Evolutionary conservation across 2,888 invertebrate genomes (phyloP), one percentile per base, ranked within the genome.

Genomic region (Ganaspis brasiliensis): DNA sequence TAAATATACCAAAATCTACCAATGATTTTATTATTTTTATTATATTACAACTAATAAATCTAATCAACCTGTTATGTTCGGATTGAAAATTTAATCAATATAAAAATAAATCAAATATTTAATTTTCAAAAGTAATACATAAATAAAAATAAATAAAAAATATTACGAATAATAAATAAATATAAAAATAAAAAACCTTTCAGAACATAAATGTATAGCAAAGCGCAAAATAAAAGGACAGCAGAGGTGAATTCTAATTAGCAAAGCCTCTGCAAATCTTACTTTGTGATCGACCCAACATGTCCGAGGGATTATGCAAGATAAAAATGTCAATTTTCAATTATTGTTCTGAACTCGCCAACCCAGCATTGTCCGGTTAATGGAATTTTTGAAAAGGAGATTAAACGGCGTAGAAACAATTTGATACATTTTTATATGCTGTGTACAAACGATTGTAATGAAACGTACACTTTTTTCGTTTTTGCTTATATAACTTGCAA

Each of bases 301-400:
- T 21, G 40, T 40, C 40, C 10, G 24, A 63, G 56, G 74, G 55
- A 71, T 52, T 55, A 31, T 72, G 37, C 55, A 57, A 74, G 59
- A 67, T 73, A 75, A 81, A 87, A 89, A 85, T 82, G 88, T 89
- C 90, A 89, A 89, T 89, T 88, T 85, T 86, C 87, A 89, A 90
- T 89, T 88, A 89, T 86, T 83, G 84, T 75, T 71, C 52, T 59
- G 19, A 19, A 26, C 31, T 37, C 35, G 10, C 19, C 31, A n/a
- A n/a, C 45, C 40, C 49, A 35, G n/a, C 74, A 59, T 71, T 74
- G 74, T 70, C 76, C 82, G 81, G 83, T 85, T 91, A 90, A 91
- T 91, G 90, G 91, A 91, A 91, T 91, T 91, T 91, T 90, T 89
- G 87, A 91, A 87, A 79, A 88, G 89, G 88, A 87, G 90, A 89